Percentiles rank a stretch among this genome's conserved stretches.
Evolutionary conservation across 2,888 invertebrate genomes (phyloP).

Genomic region (Mesorhabditis spiculigera): DNA sequence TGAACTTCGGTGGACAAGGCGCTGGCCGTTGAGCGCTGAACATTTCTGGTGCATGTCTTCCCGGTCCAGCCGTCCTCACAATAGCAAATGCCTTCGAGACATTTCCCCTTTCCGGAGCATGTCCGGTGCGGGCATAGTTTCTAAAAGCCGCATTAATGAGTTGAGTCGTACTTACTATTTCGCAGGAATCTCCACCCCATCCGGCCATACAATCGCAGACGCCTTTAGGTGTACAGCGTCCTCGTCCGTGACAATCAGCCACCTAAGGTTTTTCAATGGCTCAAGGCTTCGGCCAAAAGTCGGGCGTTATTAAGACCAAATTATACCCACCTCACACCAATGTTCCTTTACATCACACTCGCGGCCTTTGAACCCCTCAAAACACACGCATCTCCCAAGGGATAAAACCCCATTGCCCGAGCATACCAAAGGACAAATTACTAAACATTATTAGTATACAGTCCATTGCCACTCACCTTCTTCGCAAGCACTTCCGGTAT

Average conservation of each 20-base stretch:
- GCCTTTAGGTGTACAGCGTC: constrained; percentile 82
- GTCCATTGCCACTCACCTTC: constrained; percentile 17
- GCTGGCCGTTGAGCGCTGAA: neutral
- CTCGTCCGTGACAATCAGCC: constrained; percentile 88
- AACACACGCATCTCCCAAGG: constrained; percentile 35
- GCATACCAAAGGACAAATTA: constrained; percentile 92
- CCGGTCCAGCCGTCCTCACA: constrained; percentile 97
- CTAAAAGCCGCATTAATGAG: constrained; percentile 7
- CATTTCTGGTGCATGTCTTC: constrained; percentile 68
- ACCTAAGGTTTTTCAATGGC: constrained; percentile 65
- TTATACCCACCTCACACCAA: constrained; percentile 78
- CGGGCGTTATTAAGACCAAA: neutral
- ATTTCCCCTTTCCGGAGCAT: constrained; percentile 89
- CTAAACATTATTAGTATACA: constrained; percentile 63
- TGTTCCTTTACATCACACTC: constrained; percentile 86
- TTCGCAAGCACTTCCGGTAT: constrained; percentile 30
- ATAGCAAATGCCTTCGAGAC: constrained; percentile 83
- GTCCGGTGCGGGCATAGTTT: constrained; percentile 69
- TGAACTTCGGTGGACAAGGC: neutral
- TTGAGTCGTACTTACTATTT: constrained; percentile 15
- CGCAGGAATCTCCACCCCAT: constrained; percentile 49
- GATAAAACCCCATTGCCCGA: constrained; percentile 93
- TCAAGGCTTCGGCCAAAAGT: no score
- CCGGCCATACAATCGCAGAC: constrained; percentile 77
- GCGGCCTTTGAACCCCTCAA: constrained; percentile 65